Evolutionary conservation across 2,113 vertebrate species (phyloP), one percentile per base, ranked within the genome.

Genomic region (Malaclemys terrapin): DNA sequence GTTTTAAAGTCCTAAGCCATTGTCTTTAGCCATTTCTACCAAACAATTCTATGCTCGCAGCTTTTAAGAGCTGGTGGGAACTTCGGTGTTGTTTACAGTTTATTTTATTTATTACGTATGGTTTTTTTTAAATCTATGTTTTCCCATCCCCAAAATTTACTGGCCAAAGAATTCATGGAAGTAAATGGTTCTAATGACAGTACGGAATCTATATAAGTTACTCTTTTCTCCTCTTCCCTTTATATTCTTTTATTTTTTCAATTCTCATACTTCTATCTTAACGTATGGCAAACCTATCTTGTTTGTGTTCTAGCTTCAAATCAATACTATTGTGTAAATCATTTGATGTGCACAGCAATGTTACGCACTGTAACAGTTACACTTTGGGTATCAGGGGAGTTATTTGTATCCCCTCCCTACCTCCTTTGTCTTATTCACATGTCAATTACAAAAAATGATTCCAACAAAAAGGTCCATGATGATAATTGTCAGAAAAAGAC

Each of bases 401-500:
- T 49, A 94, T 95, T 93, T 93, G 95, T 92, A 94, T 93, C 93
- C 94, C 72, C 79, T 91, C 24, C 25, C 42, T 78, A 78, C 75
- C 13, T 47, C 24, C 42, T 27, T 78, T 78, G 87, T 93, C 85
- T 97, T 96, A 95, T 75, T 97, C 94, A 96, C 90, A 88, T 95
- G 96, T 97, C 96, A 96, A 97, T 96, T 93, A 96, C 29, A 22
- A 95, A 96, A 45, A 96, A 90, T 95, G 96, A 97, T 97, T 96
- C 97, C 96, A 92, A 89, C 87, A 83, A 86, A 95, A 97, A 97
- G 96, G 91, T 96, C 90, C 94, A 85, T 95, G 93, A 96, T 96
- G 95, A 97, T 97, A 96, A 96, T 95, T 96, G 95, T 92, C 96
- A 95, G 91, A 97, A 96, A 97, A 95, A 97, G 93, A 97, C 96